phyloP scores from a whole-genome alignment of 2,888 invertebrate species.

The Ariolimax columbianus region DNA sequence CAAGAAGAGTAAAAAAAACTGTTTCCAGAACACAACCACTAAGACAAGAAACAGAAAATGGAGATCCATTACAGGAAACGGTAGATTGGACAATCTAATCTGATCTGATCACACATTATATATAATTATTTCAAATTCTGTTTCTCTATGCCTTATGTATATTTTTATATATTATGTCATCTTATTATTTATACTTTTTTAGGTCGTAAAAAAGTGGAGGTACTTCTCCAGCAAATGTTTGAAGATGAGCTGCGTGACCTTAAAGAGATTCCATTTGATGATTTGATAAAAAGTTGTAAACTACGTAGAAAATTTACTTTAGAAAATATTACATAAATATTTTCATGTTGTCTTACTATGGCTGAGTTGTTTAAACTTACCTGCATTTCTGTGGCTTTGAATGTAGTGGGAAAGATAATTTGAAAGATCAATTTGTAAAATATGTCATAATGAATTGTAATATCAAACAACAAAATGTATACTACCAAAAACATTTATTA shows the following conservation, averaged over 20 bases:
- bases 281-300: conserved; percentile 43
- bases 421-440: too few species aligned
- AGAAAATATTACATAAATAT: conserved; percentile 47
- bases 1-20: not conserved
- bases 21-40: too few species aligned
- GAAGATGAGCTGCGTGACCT: conserved; percentile 78
- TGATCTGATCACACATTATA: too few species aligned
- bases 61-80: not conserved
- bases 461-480: too few species aligned
- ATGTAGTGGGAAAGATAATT: too few species aligned
- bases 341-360: not conserved
- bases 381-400: not conserved
- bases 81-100: too few species aligned
- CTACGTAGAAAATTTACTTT: conserved; percentile 39
- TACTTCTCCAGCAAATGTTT: conserved; percentile 79
- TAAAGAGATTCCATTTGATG: conserved; percentile 62
- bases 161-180: too few species aligned
- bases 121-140: not conserved
- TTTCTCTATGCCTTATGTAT: not conserved
- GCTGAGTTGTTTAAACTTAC: not conserved
- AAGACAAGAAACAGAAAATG: not conserved
- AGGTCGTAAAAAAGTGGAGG: conserved; percentile 79
- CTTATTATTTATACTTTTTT: conserved; percentile 47
- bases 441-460: too few species aligned
- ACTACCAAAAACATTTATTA: too few species aligned